Percentiles rank a stretch among this genome's conserved stretches.
phyloP scores from a whole-genome alignment of 2,888 invertebrate genomes.

The Caenorhabditis panamensis region DNA sequence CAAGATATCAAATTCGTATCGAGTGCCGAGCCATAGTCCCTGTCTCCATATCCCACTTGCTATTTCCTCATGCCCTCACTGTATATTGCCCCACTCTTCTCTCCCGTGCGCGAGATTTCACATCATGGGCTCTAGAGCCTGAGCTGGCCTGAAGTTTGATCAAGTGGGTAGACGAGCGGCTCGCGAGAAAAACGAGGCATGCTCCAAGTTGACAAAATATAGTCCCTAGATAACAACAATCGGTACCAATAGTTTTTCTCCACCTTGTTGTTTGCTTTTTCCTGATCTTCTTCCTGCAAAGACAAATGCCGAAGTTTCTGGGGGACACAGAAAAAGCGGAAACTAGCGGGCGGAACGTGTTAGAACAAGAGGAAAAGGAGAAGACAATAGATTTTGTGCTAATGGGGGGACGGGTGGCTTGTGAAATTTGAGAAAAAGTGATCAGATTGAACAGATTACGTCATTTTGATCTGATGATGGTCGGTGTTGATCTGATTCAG shows the following conservation, averaged over 20 bases:
- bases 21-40: slow-evolving; percentile 19
- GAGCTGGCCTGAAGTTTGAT: slow-evolving; percentile 34
- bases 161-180: slow-evolving; percentile 37
- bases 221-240: too few relatives aligned
- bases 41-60: slow-evolving; percentile 19
- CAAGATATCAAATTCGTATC: slow-evolving; percentile 54
- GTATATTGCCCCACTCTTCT: slow-evolving; percentile 30
- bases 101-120: slow-evolving; percentile 42
- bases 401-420: background rate
- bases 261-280: background rate
- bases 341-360: slow-evolving; percentile 26
- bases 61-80: slow-evolving; percentile 33
- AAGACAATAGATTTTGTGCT: slow-evolving; percentile 24
- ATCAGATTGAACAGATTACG: background rate
- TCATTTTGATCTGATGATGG: slow-evolving; percentile 10
- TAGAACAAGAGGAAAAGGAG: slow-evolving; percentile 26
- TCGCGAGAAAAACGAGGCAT: slow-evolving; percentile 7
- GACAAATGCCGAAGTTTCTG: too few relatives aligned
- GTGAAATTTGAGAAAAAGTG: background rate
- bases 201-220: too few relatives aligned
- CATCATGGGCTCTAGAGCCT: slow-evolving; percentile 19
- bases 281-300: background rate
- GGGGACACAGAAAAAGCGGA: too few relatives aligned
- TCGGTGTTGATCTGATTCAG: background rate
- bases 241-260: too few relatives aligned